Evolutionary conservation across 2,888 invertebrate genomes (phyloP).

Genomic region (Lepidonotus clava): DNA sequence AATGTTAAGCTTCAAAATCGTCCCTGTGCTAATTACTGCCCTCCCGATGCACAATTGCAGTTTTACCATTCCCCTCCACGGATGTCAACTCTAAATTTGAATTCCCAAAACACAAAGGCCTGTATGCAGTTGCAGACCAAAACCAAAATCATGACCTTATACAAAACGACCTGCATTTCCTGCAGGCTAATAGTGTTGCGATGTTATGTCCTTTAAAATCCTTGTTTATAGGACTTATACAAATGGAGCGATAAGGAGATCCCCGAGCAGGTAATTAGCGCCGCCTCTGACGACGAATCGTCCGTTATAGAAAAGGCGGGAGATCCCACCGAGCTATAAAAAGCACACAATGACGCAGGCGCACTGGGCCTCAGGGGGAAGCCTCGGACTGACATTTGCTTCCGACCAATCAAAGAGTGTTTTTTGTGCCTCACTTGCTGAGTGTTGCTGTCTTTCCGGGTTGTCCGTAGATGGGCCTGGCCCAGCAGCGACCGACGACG

Average conservation of each 20-base stretch:
- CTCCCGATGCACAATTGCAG: background rate
- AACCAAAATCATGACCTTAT: background rate
- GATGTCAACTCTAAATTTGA: no score
- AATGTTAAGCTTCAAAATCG: background rate
- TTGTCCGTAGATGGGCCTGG: conserved; percentile 41
- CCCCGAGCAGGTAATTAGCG: background rate
- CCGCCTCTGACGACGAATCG: background rate
- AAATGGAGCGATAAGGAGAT: background rate
- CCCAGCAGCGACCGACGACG: background rate
- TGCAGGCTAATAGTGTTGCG: background rate
- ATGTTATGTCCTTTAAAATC: background rate
- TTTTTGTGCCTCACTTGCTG: background rate
- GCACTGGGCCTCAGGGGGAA: background rate
- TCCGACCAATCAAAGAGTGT: conserved; percentile 29
- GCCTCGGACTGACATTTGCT: conserved; percentile 26
- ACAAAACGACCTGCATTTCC: background rate
- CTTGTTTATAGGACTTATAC: background rate
- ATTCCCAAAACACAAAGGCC: background rate
- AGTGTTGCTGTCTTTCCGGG: conserved; percentile 17
- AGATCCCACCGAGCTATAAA: conserved; percentile 18
- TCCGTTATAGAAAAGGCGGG: background rate
- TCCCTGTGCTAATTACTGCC: background rate
- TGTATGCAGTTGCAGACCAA: background rate
- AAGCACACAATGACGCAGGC: conserved; percentile 25
- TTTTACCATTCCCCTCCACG: background rate